Percentiles rank a stretch among this genome's conserved stretches.
Conservation (phyloP, 2,113 vertebrate genomes). For the Lamprologus speciosus region DNA sequence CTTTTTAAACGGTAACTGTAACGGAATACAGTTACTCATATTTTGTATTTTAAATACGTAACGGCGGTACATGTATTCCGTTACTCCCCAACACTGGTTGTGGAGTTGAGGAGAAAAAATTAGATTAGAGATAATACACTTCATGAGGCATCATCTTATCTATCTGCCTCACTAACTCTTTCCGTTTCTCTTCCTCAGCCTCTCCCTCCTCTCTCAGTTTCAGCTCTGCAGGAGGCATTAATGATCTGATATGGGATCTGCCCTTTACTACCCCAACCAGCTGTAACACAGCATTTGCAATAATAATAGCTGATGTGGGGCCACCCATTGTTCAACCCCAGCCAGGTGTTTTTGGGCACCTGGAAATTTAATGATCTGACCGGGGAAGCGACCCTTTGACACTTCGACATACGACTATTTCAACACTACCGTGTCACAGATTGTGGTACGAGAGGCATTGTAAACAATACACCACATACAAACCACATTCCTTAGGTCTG, state of each 20-base stretch:
- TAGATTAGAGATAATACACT: background rate
- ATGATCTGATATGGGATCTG: conserved; percentile 57
- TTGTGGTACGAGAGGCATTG: background rate
- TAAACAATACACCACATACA: background rate
- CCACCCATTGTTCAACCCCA: conserved; percentile 31
- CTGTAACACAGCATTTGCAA: conserved; percentile 49
- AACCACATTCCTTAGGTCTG: background rate
- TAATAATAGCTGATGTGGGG: conserved; percentile 48
- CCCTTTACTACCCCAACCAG: conserved; percentile 53
- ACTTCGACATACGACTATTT: background rate
- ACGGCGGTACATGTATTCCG: background rate
- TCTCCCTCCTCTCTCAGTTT: background rate
- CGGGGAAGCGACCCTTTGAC: conserved; percentile 33
- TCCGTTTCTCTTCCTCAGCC: background rate
- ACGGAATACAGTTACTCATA: background rate
- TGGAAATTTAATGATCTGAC: conserved; percentile 57
- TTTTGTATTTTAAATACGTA: background rate
- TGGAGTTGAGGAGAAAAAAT: background rate
- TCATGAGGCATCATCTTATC: background rate
- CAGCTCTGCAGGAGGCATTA: conserved; percentile 33
- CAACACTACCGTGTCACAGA: background rate
- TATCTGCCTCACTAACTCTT: background rate
- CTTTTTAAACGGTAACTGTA: too few relatives aligned
- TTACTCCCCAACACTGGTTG: background rate
- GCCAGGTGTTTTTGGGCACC: conserved; percentile 49